Conservation (phyloP, 2,113 vertebrate species). For the Chaetorhynchus papuensis region DNA sequence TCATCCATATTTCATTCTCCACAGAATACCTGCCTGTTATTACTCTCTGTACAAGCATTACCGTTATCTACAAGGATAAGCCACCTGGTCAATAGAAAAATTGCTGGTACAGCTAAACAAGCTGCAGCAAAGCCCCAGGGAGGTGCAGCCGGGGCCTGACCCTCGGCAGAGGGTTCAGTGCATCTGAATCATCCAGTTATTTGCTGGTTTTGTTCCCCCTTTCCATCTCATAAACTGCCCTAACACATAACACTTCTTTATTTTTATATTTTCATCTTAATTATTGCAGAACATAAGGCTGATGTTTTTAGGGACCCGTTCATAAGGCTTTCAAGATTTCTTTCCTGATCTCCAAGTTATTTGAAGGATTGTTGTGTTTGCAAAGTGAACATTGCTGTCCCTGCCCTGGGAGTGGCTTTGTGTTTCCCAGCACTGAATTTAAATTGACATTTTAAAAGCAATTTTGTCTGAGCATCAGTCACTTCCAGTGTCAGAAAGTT, state of each 20-base stretch:
- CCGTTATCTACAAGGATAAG: not conserved
- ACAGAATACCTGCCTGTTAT: not conserved
- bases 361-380: not conserved
- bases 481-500: not conserved
- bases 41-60: not conserved
- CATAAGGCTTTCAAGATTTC: not conserved
- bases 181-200: fast-evolving
- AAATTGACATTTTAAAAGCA: not conserved
- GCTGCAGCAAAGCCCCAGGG: not conserved
- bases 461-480: not conserved
- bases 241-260: not conserved
- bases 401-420: not conserved
- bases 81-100: not conserved
- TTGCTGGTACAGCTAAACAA: not conserved
- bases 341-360: not conserved
- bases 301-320: not conserved
- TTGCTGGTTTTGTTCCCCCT: not conserved
- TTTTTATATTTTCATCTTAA: not conserved
- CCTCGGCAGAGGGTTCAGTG: fast-evolving
- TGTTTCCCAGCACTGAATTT: not conserved
- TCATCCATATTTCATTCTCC: not conserved
- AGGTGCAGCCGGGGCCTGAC: not conserved
- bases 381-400: not conserved
- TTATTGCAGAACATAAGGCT: not conserved
- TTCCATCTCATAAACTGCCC: not conserved